Conservation (phyloP, 2,797 vertebrate species). For the Liasis olivaceus region DNA sequence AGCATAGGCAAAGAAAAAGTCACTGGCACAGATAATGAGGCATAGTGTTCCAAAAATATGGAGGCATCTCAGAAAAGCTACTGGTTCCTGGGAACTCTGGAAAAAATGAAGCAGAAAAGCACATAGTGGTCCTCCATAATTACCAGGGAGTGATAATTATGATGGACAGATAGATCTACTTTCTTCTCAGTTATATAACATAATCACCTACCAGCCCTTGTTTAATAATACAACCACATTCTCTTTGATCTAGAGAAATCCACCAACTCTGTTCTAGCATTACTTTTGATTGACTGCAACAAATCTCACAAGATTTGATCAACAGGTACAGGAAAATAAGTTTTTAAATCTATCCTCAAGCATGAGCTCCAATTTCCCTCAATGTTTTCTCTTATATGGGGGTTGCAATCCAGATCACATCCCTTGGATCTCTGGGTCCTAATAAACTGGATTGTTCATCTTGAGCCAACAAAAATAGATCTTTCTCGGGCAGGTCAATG, state of each 20-base stretch:
- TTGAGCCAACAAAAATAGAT: background rate
- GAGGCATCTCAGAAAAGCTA: background rate
- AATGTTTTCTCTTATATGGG: background rate
- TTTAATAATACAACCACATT: background rate
- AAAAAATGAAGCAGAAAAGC: background rate
- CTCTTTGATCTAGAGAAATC: background rate
- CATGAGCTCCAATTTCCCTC: background rate
- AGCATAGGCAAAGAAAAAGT: background rate
- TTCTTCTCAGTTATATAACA: background rate
- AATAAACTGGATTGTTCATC: background rate
- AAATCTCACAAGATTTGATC: background rate
- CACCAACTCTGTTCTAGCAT: background rate
- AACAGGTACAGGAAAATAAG: background rate
- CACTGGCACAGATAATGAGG: background rate
- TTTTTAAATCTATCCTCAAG: background rate
- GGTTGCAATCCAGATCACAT: background rate
- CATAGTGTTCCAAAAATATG: background rate
- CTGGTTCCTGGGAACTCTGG: background rate
- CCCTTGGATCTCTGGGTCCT: background rate
- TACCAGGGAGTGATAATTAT: background rate
- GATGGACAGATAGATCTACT: background rate
- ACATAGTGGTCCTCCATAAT: background rate
- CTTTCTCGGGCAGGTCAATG: background rate
- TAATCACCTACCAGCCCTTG: background rate
- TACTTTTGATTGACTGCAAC: background rate